phyloP scores from a whole-genome alignment of 64 coral and sea anemone genomes.

The Pachyseris speciosa region DNA sequence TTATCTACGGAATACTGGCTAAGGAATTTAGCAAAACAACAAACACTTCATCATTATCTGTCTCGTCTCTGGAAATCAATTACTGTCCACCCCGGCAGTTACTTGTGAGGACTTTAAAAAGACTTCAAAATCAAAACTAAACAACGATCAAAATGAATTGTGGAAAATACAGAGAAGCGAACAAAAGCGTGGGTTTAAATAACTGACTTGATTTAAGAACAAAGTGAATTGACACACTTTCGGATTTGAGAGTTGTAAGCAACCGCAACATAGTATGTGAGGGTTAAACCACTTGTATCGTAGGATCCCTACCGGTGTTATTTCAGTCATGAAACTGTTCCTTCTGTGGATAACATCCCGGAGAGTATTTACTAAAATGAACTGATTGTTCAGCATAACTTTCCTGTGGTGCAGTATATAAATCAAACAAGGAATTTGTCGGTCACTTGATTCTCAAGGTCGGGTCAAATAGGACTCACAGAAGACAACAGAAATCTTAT shows the following conservation, averaged over 20 bases:
- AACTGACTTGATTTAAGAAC: too few relatives aligned
- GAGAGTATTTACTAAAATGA: too few relatives aligned
- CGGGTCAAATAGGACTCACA: neutral
- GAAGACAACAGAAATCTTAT: neutral
- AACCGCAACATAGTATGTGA: too few relatives aligned
- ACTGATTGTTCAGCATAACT: neutral
- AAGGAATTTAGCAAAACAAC: neutral
- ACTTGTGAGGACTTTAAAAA: neutral
- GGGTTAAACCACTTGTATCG: too few relatives aligned
- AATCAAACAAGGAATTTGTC: neutral
- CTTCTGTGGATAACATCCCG: too few relatives aligned
- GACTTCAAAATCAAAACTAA: neutral
- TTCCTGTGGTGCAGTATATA: neutral
- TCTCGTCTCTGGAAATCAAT: constrained; percentile 27
- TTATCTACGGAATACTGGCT: constrained; percentile 14
- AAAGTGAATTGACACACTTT: too few relatives aligned
- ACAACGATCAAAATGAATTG: neutral
- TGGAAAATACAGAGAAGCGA: neutral
- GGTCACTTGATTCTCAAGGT: neutral
- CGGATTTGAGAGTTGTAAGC: too few relatives aligned
- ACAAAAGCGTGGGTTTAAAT: neutral
- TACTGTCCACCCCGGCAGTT: constrained; percentile 21
- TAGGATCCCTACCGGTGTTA: too few relatives aligned
- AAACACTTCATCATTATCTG: constrained; percentile 21
- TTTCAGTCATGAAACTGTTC: too few relatives aligned